Percentiles rank a stretch among this genome's conserved stretches.
These are phyloP conservation scores for Calypte anna DNA, from an alignment of 2,113 vertebrate genomes.

Conservation along the genomic window DNA sequence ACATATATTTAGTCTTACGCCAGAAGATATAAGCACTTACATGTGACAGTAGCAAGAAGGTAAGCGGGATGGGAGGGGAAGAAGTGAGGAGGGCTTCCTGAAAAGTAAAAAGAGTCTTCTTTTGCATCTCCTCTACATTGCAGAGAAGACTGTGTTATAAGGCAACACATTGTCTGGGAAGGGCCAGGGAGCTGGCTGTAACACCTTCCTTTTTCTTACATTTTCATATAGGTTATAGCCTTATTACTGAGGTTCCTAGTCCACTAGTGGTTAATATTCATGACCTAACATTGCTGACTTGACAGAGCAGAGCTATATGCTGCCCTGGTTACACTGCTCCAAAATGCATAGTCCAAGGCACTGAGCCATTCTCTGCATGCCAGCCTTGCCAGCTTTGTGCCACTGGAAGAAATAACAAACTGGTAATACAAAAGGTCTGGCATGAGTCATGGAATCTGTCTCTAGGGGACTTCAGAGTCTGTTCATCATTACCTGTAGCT, in stretches of 20 bases:
- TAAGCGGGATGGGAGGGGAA: neutral
- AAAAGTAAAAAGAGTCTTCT: neutral
- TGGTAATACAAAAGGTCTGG: slow-evolving; percentile 1
- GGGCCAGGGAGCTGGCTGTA: fast-evolving
- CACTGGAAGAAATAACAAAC: neutral
- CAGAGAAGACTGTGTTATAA: neutral
- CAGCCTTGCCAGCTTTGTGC: neutral
- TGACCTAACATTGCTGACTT: neutral
- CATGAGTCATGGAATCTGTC: neutral
- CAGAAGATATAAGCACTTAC: neutral
- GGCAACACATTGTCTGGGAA: neutral
- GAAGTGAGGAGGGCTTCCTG: neutral
- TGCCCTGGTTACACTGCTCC: neutral
- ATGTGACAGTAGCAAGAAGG: neutral
- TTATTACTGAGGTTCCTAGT: neutral
- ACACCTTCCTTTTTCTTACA: neutral
- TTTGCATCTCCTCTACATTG: neutral
- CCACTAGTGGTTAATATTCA: neutral
- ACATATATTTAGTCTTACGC: neutral
- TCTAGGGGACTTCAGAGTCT: neutral
- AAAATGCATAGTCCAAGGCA: neutral
- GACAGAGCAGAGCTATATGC: neutral
- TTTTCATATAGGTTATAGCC: neutral
- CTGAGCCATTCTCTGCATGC: neutral
- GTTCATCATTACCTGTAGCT: slow-evolving; percentile 30